Conservation (phyloP, 53 echinoderm and acorn worm species). For the Echinarachnius parma region DNA sequence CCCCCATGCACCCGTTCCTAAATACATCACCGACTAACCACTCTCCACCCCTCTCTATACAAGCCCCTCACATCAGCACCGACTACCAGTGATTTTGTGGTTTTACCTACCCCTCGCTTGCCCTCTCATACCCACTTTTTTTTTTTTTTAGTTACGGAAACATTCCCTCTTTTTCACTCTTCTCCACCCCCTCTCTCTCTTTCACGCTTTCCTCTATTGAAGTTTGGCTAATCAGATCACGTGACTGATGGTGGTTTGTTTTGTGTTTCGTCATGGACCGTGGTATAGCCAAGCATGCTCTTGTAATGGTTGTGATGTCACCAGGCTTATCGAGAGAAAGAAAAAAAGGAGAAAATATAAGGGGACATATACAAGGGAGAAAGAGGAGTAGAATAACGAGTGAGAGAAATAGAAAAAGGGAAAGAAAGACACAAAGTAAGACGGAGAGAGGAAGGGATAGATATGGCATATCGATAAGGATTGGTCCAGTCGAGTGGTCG, state of each 20-base stretch:
- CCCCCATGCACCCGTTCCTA: conserved; percentile 20
- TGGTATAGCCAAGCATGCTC: conserved; percentile 13
- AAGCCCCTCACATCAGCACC: conserved; percentile 6
- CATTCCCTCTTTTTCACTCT: not conserved
- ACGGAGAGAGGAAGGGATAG: too few species aligned
- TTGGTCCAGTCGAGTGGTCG: conserved; percentile 6
- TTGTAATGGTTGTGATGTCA: conserved; percentile 38
- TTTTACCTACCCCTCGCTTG: not conserved
- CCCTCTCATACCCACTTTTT: not conserved
- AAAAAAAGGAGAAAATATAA: too few species aligned
- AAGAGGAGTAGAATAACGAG: too few species aligned
- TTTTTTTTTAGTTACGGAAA: not conserved
- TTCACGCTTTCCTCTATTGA: not conserved
- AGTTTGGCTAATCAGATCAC: not conserved
- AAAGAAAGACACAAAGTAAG: too few species aligned
- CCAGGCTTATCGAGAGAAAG: conserved; percentile 7
- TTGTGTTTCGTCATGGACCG: too few species aligned
- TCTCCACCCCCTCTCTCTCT: not conserved
- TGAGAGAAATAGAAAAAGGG: too few species aligned
- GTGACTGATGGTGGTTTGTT: conserved; percentile 30
- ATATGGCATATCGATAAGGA: too few species aligned
- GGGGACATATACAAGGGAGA: too few species aligned
- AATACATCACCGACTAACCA: too few species aligned
- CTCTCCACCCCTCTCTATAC: conserved; percentile 19
- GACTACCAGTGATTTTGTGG: conserved; percentile 1